phyloP scores from a whole-genome alignment of 2,888 invertebrate species.

The Eilema depressum region DNA sequence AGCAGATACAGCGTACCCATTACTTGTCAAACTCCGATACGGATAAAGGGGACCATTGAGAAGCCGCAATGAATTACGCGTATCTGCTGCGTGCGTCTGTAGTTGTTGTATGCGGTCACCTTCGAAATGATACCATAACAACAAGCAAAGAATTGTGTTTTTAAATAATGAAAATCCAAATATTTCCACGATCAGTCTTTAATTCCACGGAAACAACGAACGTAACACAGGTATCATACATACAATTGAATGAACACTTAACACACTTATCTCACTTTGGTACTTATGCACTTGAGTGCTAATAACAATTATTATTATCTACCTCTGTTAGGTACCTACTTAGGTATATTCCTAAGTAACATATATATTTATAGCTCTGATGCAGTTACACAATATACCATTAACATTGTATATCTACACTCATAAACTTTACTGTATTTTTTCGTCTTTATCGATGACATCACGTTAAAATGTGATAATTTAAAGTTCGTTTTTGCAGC shows the following conservation, averaged over 20 bases:
- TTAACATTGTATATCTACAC: neutral
- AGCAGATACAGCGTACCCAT: no score
- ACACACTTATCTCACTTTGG: conserved; percentile 28
- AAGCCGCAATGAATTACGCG: no score
- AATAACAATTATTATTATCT: neutral
- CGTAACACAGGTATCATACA: conserved; percentile 19
- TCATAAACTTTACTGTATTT: neutral
- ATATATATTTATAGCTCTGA: neutral
- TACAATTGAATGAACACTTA: neutral
- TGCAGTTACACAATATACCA: neutral
- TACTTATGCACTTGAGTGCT: conserved; percentile 18
- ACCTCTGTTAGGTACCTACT: neutral
- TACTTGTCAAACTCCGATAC: no score
- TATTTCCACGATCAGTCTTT: conserved; percentile 55
- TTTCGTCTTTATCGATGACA: neutral
- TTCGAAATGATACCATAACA: no score
- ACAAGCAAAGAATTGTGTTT: no score
- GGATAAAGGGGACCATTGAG: no score
- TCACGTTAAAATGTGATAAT: neutral
- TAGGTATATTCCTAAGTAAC: no score
- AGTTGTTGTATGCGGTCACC: no score
- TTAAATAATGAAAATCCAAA: conserved; percentile 11
- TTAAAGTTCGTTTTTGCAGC: neutral
- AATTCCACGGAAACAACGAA: conserved; percentile 43
- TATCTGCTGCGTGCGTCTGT: no score